Evolutionary conservation across 2,888 invertebrate genomes (phyloP).

Genomic region (Lasius platythorax): DNA sequence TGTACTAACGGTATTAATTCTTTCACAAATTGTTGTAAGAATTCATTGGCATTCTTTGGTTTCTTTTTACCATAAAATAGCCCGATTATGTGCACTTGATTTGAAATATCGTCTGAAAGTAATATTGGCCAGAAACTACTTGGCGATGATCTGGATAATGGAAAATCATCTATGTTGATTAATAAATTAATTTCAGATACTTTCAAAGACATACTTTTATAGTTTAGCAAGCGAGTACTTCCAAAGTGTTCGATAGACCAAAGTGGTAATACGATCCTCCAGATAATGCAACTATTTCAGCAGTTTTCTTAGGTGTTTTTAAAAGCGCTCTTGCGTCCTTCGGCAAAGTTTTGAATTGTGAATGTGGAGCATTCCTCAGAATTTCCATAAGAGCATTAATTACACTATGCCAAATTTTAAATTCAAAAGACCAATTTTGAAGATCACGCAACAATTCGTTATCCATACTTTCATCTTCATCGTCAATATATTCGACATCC

Average conservation of each 20-base stretch:
- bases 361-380: conserved; percentile 11
- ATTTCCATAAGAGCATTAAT: conserved; percentile 29
- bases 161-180: too few species aligned
- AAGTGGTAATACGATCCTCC: conserved; percentile 23
- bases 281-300: conserved; percentile 28
- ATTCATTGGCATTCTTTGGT: conserved; percentile 49
- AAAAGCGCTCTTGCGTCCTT: background rate
- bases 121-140: conserved; percentile 41
- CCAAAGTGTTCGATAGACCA: background rate
- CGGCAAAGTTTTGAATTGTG: conserved; percentile 1
- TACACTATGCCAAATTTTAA: conserved; percentile 26
- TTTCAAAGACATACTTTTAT: too few species aligned
- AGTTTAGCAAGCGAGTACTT: background rate
- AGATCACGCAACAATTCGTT: conserved; percentile 30
- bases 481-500: background rate
- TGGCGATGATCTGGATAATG: too few species aligned
- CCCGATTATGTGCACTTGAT: conserved; percentile 60
- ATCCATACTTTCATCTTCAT: conserved; percentile 1
- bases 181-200: too few species aligned
- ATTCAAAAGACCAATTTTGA: conserved; percentile 6
- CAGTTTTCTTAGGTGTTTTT: background rate
- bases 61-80: conserved; percentile 63
- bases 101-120: conserved; percentile 30
- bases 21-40: conserved; percentile 1
- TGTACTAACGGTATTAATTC: too few species aligned